These are phyloP conservation scores for Drosophila ironensis DNA, from an alignment of 1,140 invertebrate species.

Conservation along the genomic window DNA sequence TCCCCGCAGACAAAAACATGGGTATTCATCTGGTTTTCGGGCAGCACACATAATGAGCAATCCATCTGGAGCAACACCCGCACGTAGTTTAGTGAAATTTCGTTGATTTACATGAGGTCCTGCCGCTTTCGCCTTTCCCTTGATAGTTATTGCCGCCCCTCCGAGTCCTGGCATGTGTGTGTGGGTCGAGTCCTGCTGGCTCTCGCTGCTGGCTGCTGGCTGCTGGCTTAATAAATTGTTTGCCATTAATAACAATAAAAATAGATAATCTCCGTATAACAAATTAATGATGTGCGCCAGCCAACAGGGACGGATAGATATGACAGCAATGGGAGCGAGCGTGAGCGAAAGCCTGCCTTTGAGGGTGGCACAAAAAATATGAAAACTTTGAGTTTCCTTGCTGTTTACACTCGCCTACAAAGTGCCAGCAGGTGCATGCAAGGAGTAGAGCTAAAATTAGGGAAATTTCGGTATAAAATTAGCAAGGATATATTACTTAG, in stretches of 20 bases:
- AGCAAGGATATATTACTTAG: not conserved
- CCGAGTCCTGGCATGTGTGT: constrained; percentile 38
- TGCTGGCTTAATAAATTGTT: constrained; percentile 80
- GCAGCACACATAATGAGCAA: constrained; percentile 62
- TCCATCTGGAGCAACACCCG: constrained; percentile 75
- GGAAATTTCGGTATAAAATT: too few relatives aligned
- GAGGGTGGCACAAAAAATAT: constrained; percentile 55
- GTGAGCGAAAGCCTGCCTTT: not conserved
- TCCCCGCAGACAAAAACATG: not conserved
- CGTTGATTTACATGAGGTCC: constrained; percentile 61
- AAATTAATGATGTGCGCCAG: constrained; percentile 78
- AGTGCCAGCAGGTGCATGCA: too few relatives aligned
- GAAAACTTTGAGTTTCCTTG: constrained; percentile 52
- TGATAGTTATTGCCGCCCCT: not conserved
- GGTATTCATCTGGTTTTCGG: constrained; percentile 24
- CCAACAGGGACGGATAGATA: constrained; percentile 14
- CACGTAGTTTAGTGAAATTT: constrained; percentile 79
- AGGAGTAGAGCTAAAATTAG: too few relatives aligned
- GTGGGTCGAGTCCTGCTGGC: constrained; percentile 35
- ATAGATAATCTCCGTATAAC: constrained; percentile 82
- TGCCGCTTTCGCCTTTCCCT: not conserved
- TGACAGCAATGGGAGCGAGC: not conserved
- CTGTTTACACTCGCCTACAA: constrained; percentile 47
- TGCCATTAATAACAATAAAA: constrained; percentile 82
- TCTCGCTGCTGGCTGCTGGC: constrained; percentile 24